A percentile compares a stretch with the other conserved stretches of the same genome.
Evolutionary conservation across 2,797 vertebrate genomes (phyloP).

Genomic region (Anas capensis): DNA sequence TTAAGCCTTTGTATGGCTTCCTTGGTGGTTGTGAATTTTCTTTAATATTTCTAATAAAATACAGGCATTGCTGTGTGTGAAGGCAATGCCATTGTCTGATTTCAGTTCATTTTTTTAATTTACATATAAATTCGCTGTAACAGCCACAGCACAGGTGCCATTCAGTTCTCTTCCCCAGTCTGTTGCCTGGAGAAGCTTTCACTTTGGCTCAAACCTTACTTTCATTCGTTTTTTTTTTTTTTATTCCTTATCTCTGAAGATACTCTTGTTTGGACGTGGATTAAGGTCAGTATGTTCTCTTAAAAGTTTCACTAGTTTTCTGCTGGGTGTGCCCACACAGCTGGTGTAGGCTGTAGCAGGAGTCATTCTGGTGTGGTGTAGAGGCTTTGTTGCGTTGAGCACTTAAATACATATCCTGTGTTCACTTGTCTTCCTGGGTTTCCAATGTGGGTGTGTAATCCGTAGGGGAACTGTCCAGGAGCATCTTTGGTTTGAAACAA

Average conservation of each 20-base stretch:
- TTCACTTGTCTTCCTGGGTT: not conserved
- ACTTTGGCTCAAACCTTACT: not conserved
- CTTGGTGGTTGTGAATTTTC: not conserved
- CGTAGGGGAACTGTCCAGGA: not conserved
- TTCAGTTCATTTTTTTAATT: not conserved
- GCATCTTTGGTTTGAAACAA: not conserved
- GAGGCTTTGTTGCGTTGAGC: not conserved
- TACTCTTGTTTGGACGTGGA: not conserved
- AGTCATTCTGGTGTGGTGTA: not conserved
- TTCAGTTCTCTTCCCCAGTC: not conserved
- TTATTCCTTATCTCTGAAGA: not conserved
- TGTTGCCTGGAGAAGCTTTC: not conserved
- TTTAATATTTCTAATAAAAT: not conserved
- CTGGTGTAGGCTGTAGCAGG: not conserved
- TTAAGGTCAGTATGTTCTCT: not conserved
- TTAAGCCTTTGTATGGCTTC: not conserved
- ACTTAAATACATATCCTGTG: fast-evolving
- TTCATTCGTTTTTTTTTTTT: not conserved
- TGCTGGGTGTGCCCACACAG: fast-evolving
- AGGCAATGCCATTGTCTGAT: not conserved
- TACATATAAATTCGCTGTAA: not conserved
- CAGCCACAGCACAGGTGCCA: no score
- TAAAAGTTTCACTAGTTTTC: not conserved
- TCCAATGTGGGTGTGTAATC: fast-evolving
- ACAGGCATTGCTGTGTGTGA: not conserved